These are phyloP conservation scores for Orchesellides sinensis DNA, from an alignment of 2,888 invertebrate genomes.

Conservation along the genomic window DNA sequence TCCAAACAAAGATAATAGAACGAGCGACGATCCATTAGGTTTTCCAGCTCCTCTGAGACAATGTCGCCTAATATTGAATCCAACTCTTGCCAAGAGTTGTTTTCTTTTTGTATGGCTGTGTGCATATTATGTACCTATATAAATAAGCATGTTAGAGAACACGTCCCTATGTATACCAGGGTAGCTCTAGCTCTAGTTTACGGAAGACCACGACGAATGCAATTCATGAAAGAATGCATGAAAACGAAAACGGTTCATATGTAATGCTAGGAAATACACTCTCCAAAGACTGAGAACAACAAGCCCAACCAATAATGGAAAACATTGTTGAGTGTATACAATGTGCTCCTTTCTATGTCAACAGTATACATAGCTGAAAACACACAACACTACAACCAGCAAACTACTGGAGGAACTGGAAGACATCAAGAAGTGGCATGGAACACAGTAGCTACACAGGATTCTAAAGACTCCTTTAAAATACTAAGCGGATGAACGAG, in stretches of 20 bases:
- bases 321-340: slow-evolving; percentile 53
- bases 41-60: slow-evolving; percentile 31
- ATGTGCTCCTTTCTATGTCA: slow-evolving; percentile 17
- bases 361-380: background rate
- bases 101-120: background rate
- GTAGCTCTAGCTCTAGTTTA: background rate
- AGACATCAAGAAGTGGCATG: background rate
- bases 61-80: slow-evolving; percentile 28
- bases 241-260: slow-evolving; percentile 4
- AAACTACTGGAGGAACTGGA: too few species aligned
- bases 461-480: background rate
- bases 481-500: background rate
- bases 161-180: too few species aligned
- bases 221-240: slow-evolving; percentile 15
- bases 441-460: background rate
- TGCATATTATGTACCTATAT: too few species aligned
- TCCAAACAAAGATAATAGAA: background rate
- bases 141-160: background rate
- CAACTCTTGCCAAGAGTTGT: background rate
- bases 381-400: background rate
- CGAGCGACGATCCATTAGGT: slow-evolving; percentile 31
- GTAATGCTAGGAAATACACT: slow-evolving; percentile 10
- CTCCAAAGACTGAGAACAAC: slow-evolving; percentile 41
- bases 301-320: slow-evolving; percentile 38
- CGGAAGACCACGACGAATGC: slow-evolving; percentile 30